Percentiles rank a stretch among this genome's conserved stretches.
These are phyloP conservation scores for Leiothrix lutea DNA, from an alignment of 2,113 vertebrate species.

Conservation along the genomic window DNA sequence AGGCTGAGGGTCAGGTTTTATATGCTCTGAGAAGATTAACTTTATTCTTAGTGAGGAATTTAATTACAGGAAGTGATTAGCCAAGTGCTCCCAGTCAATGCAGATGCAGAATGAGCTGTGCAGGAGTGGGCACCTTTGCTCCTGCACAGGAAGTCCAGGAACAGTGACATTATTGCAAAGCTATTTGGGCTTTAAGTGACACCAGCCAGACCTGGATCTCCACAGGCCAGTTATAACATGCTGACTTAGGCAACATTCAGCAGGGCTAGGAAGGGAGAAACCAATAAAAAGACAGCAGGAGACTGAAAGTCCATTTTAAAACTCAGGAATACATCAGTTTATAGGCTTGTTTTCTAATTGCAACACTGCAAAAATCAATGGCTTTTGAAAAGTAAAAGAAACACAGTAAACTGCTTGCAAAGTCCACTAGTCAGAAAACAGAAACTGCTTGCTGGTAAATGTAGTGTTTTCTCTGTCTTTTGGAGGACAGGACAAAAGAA, in stretches of 20 bases:
- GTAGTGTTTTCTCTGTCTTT: not conserved
- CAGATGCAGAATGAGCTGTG: not conserved
- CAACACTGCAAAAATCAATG: constrained; percentile 24
- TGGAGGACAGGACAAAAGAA: not conserved
- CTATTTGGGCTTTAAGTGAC: not conserved
- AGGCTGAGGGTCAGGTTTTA: constrained; percentile 60
- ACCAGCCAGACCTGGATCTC: not conserved
- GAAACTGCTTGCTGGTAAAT: fast-evolving
- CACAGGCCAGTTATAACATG: not conserved
- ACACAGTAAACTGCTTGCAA: not conserved
- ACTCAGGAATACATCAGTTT: not conserved
- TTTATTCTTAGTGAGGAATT: constrained; percentile 60
- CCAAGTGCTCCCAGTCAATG: constrained; percentile 39
- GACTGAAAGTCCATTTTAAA: constrained; percentile 26
- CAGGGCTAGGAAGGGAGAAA: not conserved
- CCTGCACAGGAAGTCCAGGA: not conserved
- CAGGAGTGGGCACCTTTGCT: not conserved
- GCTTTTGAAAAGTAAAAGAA: constrained; percentile 45
- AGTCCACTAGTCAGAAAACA: not conserved
- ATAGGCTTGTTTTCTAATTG: constrained; percentile 35
- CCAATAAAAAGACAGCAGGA: constrained; percentile 43
- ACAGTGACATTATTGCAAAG: not conserved
- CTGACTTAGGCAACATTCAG: constrained; percentile 44
- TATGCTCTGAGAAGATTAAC: constrained; percentile 64
- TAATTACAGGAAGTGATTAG: constrained; percentile 71